Percentiles rank a stretch among this genome's conserved stretches.
phyloP scores from a whole-genome alignment of 2,113 vertebrate genomes.

The Otocyon megalotis region DNA sequence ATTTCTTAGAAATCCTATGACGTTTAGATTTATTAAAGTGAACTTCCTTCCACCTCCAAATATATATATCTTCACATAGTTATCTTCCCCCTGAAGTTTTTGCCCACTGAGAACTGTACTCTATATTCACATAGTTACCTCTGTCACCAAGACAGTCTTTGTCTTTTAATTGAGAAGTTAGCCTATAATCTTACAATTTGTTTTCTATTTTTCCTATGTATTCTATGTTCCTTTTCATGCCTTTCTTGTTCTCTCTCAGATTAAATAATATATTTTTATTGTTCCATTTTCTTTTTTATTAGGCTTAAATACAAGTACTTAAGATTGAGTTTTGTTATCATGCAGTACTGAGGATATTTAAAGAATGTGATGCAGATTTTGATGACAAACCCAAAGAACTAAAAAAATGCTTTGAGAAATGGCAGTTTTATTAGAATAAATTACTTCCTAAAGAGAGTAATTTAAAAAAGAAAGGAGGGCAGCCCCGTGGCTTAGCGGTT shows the following conservation, averaged over 20 bases:
- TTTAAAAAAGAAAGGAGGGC: not conserved
- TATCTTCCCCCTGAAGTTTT: not conserved
- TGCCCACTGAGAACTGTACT: not conserved
- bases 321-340: constrained; percentile 1
- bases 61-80: not conserved
- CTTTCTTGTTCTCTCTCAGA: not conserved
- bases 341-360: not conserved
- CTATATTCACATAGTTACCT: not conserved
- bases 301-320: not conserved
- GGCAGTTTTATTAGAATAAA: constrained; percentile 10
- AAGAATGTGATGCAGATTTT: not conserved
- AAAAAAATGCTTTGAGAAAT: not conserved
- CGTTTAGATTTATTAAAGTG: constrained; percentile 1
- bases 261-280: not conserved
- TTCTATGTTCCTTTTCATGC: not conserved
- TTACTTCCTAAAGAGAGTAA: not conserved
- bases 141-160: not conserved
- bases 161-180: not conserved
- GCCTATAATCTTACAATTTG: not conserved
- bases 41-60: not conserved
- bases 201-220: not conserved
- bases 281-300: not conserved
- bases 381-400: not conserved
- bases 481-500: no score
- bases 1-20: not conserved